Percentiles rank a stretch among this genome's conserved stretches.
These are phyloP conservation scores for Chloromyia formosa DNA, from an alignment of 2,888 invertebrate species.

Conservation along the genomic window DNA sequence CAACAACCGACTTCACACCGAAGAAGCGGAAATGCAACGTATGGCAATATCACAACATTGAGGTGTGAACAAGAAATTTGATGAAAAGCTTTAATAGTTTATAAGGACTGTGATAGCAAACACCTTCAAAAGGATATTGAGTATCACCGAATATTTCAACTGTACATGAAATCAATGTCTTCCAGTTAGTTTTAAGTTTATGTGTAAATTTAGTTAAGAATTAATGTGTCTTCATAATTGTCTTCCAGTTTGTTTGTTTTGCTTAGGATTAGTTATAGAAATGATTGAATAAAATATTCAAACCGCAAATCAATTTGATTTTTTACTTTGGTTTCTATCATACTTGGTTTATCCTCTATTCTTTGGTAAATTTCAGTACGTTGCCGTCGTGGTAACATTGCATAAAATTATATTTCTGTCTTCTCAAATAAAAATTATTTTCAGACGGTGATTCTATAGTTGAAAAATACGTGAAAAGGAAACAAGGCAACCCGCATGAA, in stretches of 20 bases:
- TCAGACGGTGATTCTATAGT: too few species aligned
- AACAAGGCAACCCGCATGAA: too few species aligned
- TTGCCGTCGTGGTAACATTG: too few species aligned
- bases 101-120: constrained; percentile 18
- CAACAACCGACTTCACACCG: too few species aligned
- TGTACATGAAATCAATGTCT: constrained; percentile 24
- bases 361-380: too few species aligned
- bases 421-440: too few species aligned
- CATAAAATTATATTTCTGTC: too few species aligned
- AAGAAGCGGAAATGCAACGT: neutral
- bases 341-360: too few species aligned
- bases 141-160: neutral
- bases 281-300: too few species aligned
- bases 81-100: constrained; percentile 19
- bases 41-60: neutral
- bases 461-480: too few species aligned
- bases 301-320: too few species aligned
- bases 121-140: constrained; percentile 26
- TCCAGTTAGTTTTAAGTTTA: constrained; percentile 38
- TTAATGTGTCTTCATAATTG: constrained; percentile 40
- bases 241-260: constrained; percentile 44
- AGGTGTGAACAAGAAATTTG: neutral
- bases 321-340: too few species aligned
- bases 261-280: constrained; percentile 3
- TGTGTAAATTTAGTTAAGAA: constrained; percentile 6